phyloP scores from a whole-genome alignment of 2,797 vertebrate genomes.

The Cyclura pinguis region DNA sequence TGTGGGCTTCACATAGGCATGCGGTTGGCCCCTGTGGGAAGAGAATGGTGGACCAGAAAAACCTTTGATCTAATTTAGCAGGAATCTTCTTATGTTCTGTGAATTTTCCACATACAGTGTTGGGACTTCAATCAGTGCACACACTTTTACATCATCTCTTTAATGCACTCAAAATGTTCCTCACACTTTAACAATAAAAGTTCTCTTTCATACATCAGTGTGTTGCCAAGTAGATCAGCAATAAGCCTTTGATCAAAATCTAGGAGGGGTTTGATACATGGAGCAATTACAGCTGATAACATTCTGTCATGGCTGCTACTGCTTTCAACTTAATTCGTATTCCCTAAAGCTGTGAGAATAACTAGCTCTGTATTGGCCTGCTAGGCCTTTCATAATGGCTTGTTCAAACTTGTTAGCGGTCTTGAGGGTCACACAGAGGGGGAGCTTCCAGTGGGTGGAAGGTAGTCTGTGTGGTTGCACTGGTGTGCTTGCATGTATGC shows the following conservation, averaged over 20 bases:
- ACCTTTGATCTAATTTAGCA: neutral
- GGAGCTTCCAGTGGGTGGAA: neutral
- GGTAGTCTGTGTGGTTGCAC: neutral
- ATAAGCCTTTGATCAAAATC: neutral
- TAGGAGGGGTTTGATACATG: neutral
- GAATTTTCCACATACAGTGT: neutral
- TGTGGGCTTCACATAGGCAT: neutral
- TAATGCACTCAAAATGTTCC: neutral
- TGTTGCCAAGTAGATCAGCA: neutral
- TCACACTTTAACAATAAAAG: neutral
- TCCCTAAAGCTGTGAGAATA: slow-evolving; percentile 3
- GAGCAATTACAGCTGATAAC: neutral
- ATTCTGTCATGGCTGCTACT: neutral
- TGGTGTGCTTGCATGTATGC: neutral
- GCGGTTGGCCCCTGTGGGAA: too few species aligned
- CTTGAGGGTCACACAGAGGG: neutral
- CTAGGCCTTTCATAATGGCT: neutral
- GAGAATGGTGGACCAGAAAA: neutral
- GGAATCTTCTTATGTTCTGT: neutral
- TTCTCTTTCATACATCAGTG: neutral
- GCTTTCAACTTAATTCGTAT: neutral
- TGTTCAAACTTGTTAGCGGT: neutral
- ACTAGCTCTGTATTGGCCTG: neutral
- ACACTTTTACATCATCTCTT: neutral
- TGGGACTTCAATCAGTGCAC: neutral